A percentile compares a stretch with the other conserved stretches of the same genome.
phyloP scores from a whole-genome alignment of 2,113 vertebrate species.

The Capra hircus region DNA sequence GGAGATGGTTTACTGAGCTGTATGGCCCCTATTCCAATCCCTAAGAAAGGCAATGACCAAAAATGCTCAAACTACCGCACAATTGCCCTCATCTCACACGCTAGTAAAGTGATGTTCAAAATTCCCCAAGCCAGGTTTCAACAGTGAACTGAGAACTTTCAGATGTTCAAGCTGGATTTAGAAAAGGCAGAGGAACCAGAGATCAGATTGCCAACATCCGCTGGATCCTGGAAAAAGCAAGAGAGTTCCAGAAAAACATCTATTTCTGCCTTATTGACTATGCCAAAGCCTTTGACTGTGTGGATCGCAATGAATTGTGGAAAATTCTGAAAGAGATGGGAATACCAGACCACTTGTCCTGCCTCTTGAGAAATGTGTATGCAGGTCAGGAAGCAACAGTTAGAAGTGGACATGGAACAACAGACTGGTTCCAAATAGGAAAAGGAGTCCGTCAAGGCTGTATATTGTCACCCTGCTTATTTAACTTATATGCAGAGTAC shows the following conservation, averaged over 20 bases:
- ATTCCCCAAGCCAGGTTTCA: background rate
- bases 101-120: background rate
- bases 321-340: background rate
- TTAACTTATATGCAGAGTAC: background rate
- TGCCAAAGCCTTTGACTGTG: background rate
- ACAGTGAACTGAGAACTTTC: background rate
- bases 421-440: background rate
- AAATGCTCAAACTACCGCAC: background rate
- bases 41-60: background rate
- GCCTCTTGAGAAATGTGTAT: background rate
- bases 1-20: rapidly evolving
- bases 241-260: background rate
- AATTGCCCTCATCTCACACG: background rate
- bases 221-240: background rate
- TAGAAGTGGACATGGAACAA: background rate
- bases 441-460: background rate
- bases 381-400: background rate
- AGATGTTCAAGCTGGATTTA: background rate
- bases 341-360: background rate
- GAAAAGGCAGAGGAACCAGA: background rate
- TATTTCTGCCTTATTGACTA: background rate
- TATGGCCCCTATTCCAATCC: background rate
- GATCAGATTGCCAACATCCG: background rate
- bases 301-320: background rate
- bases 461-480: background rate